Base-by-base conservation (phyloP, 1,140 invertebrate genomes). In the Heliconius melpomene region DNA sequence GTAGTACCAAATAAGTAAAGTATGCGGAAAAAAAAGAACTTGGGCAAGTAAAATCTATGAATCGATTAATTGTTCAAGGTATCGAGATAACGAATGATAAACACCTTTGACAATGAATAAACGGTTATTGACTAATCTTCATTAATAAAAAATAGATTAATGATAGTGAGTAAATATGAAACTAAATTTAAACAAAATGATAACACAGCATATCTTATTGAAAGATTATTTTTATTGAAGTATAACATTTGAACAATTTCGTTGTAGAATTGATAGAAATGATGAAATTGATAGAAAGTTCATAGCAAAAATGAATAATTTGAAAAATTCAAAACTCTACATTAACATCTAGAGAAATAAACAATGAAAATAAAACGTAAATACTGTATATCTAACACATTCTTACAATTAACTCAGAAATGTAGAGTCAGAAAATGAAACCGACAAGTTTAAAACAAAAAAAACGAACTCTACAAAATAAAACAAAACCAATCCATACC, bases 401-500 rank as follows among this genome's bases (percentile, higher is more conserved):
- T 66, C 5, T 29, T 29, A 13, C 23, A 29, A 66, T 26, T 29
- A 1, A 26, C 3, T 23, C 23, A 66, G 13, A 66, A 66, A 13
- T 66, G 26, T 26, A 66, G 23, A 66, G 26, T 66, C n/a, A 29
- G 54, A 60, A 60, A 66, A 29, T 66, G 1, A 26, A 26, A 66
- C n/a, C 60, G 60, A 66, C 26, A 26, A 66, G 2, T 66, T 66
- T 11, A 11, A 29, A n/a, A 66, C 11, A 11, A 66, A n/a, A 26
- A 57, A n/a, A 29, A 29, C 11, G 13, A 29, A 16, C n/a, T 26
- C 5, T 66, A 66, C 7, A 66, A 66, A 26, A 66, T 66, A 26
- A 66, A 66, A 66, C 7, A 66, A 26, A 66, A 29, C 60, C 26
- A 70, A 85, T 87, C 90, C 78, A 66, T 93, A 92, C 93, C 91